Percentiles rank a stretch among this genome's conserved stretches.
phyloP scores from a whole-genome alignment of 2,797 vertebrate genomes.

The Spondyliosoma cantharus region DNA sequence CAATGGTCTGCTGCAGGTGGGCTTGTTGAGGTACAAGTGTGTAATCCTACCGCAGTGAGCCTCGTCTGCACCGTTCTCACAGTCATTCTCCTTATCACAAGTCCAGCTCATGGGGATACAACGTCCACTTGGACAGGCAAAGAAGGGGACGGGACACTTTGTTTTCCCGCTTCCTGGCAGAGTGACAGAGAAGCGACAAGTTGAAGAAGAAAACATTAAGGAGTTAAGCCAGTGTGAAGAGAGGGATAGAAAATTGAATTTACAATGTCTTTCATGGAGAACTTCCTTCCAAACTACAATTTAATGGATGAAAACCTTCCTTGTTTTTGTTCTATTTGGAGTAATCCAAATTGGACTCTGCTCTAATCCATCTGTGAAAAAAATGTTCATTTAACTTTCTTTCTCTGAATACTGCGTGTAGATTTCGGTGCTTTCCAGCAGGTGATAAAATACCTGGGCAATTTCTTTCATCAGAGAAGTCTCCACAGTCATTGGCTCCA shows the following conservation, averaged over 20 bases:
- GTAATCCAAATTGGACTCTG: slow-evolving; percentile 26
- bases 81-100: slow-evolving; percentile 96
- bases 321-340: slow-evolving; percentile 26
- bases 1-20: background rate
- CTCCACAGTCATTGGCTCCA: slow-evolving; percentile 95
- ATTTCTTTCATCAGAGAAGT: slow-evolving; percentile 94
- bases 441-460: slow-evolving; percentile 84
- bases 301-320: slow-evolving; percentile 39
- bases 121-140: slow-evolving; percentile 93
- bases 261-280: slow-evolving; percentile 16
- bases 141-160: slow-evolving; percentile 87
- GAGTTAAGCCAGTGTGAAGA: slow-evolving; percentile 15
- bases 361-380: slow-evolving; percentile 15
- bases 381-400: background rate
- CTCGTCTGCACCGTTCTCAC: slow-evolving; percentile 96
- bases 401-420: background rate
- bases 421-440: slow-evolving; percentile 9
- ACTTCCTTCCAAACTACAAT: slow-evolving; percentile 33
- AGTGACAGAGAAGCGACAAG: slow-evolving; percentile 52
- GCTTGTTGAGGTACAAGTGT: background rate
- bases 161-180: slow-evolving; percentile 87
- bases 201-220: slow-evolving; percentile 14
- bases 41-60: slow-evolving; percentile 90
- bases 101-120: slow-evolving; percentile 99
- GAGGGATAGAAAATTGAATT: slow-evolving; percentile 22